Evolutionary conservation across 2,888 invertebrate genomes (phyloP).

Genomic region (Trachelus stipa): DNA sequence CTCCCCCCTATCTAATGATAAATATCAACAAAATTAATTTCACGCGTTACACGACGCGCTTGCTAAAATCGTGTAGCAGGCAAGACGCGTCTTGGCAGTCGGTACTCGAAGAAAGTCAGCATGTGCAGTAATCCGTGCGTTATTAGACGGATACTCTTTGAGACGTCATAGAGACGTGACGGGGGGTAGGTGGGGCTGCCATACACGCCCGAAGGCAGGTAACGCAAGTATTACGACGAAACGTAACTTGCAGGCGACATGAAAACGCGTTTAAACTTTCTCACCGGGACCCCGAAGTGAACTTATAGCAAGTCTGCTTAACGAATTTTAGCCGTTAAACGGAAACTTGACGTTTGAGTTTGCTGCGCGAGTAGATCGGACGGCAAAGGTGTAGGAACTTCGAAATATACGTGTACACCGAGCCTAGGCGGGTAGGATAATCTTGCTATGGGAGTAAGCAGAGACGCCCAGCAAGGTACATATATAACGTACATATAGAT

Average conservation of each 20-base stretch:
- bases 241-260: conserved; percentile 30
- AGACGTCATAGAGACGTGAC: conserved; percentile 1
- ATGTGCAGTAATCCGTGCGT: background rate
- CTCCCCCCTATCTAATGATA: background rate
- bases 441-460: background rate
- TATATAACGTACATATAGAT: background rate
- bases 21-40: background rate
- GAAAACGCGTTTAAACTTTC: conserved; percentile 47
- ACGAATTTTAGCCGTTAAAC: conserved; percentile 58
- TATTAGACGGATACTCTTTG: background rate
- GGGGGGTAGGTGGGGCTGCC: conserved; percentile 8
- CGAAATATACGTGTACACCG: background rate
- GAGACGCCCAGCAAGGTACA: background rate
- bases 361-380: conserved; percentile 10
- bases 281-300: conserved; percentile 30
- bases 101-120: background rate
- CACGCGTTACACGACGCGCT: background rate
- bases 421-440: background rate
- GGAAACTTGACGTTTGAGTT: conserved; percentile 58
- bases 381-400: background rate
- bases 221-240: conserved; percentile 15
- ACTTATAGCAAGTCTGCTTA: conserved; percentile 58
- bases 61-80: background rate
- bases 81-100: background rate
- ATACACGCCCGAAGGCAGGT: conserved; percentile 10